A percentile compares a stretch with the other conserved stretches of the same genome.
Evolutionary conservation across 2,113 vertebrate species (phyloP).

Genomic region (Carassius carassius): DNA sequence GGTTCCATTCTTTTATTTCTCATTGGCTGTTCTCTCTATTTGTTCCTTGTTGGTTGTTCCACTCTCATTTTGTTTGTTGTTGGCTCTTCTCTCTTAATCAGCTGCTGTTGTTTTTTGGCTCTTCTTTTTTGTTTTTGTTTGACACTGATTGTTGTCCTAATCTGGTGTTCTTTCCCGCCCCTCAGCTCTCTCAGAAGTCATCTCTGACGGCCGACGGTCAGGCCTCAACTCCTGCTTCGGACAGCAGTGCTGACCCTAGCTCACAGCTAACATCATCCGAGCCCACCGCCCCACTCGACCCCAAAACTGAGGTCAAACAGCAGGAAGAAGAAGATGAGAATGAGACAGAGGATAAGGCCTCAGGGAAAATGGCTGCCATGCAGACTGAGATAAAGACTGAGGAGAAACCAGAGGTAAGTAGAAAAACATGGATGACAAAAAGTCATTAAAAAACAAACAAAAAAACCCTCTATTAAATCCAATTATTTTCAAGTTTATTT

Average conservation of each 20-base stretch:
- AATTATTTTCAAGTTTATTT: too few relatives aligned
- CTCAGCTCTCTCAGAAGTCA: constrained; percentile 84
- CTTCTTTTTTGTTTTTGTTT: not conserved
- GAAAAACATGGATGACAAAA: not conserved
- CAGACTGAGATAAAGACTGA: constrained; percentile 79
- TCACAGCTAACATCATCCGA: constrained; percentile 81
- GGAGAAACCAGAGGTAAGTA: constrained; percentile 83
- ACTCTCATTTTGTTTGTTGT: not conserved
- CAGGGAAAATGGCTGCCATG: constrained; percentile 73
- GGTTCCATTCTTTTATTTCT: not conserved
- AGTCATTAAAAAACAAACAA: too few relatives aligned
- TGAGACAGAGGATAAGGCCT: constrained; percentile 74
- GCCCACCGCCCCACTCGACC: constrained; percentile 75
- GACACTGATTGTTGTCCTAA: not conserved
- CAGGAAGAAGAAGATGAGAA: constrained; percentile 77
- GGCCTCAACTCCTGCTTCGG: constrained; percentile 87
- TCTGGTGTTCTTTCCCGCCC: not conserved
- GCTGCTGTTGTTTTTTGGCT: not conserved
- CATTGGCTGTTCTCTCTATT: not conserved
- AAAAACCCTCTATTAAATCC: too few relatives aligned
- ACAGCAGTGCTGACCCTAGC: constrained; percentile 82
- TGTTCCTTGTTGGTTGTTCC: not conserved
- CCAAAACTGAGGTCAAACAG: constrained; percentile 83
- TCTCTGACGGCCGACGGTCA: constrained; percentile 84
- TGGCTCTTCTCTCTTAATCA: not conserved